Conservation (phyloP, 2,888 invertebrate genomes). For the Microchrysa polita region DNA sequence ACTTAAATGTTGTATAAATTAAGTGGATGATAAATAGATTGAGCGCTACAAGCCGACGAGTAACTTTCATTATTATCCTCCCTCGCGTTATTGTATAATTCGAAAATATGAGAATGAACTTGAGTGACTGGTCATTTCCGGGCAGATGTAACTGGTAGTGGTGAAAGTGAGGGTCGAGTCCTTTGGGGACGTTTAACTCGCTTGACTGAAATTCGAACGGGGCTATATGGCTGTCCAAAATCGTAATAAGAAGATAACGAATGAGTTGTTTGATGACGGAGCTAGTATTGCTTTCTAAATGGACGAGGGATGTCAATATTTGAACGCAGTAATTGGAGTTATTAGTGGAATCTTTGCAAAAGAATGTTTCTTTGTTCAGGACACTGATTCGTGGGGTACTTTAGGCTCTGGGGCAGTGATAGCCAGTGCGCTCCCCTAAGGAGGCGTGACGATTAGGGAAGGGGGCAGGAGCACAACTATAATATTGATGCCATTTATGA, state of each 20-base stretch:
- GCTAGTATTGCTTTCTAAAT: not conserved
- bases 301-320: not conserved
- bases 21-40: constrained; percentile 21
- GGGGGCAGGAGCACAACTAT: too few species aligned
- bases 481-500: too few species aligned
- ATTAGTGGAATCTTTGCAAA: too few species aligned
- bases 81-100: not conserved
- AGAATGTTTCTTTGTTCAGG: too few species aligned
- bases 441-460: too few species aligned
- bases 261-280: not conserved
- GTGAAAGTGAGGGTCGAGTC: not conserved
- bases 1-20: constrained; percentile 26
- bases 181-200: not conserved
- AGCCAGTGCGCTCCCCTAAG: too few species aligned
- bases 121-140: constrained; percentile 7
- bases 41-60: too few species aligned
- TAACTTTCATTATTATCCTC: too few species aligned
- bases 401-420: too few species aligned
- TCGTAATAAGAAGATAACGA: not conserved
- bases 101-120: constrained; percentile 3
- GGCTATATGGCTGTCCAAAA: not conserved
- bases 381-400: too few species aligned
- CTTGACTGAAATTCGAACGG: not conserved
- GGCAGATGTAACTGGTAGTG: not conserved
- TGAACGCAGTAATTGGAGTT: too few species aligned